phyloP scores from a whole-genome alignment of 2,888 invertebrate species.

The Thelaira solivaga region DNA sequence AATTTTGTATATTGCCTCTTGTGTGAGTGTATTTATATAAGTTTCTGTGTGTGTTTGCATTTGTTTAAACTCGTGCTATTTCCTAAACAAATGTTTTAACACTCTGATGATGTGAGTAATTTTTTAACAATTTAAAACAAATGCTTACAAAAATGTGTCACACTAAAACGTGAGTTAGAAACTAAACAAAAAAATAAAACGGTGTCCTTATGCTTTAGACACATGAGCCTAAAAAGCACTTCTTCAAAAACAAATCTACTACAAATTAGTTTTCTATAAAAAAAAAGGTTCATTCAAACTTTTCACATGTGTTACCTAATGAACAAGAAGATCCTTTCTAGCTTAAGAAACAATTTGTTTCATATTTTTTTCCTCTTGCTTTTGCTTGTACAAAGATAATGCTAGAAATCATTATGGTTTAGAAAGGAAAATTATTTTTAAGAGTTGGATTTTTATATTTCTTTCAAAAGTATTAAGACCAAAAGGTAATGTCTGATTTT shows the following conservation, averaged over 20 bases:
- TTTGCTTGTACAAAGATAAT: slow-evolving; percentile 9
- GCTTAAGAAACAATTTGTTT: slow-evolving; percentile 15
- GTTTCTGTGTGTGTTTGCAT: neutral
- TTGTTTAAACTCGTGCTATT: slow-evolving; percentile 10
- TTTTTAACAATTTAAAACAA: slow-evolving; percentile 40
- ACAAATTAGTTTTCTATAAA: slow-evolving; percentile 31
- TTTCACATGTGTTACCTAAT: slow-evolving; percentile 32
- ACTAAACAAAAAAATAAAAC: slow-evolving; percentile 4
- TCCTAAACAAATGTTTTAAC: slow-evolving; percentile 48
- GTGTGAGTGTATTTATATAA: too few species aligned
- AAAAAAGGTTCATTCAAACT: neutral
- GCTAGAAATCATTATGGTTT: slow-evolving; percentile 4
- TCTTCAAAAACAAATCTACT: neutral
- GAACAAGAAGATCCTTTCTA: slow-evolving; percentile 36
- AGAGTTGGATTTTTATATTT: neutral
- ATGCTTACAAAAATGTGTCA: slow-evolving; percentile 48
- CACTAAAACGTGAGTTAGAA: slow-evolving; percentile 51
- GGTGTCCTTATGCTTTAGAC: neutral
- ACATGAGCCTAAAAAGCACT: too few species aligned
- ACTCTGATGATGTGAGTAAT: slow-evolving; percentile 38
- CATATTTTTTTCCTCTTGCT: neutral
- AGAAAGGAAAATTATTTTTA: neutral
- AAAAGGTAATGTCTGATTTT: too few species aligned
- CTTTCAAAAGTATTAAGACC: too few species aligned
- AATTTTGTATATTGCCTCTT: too few species aligned